Base-by-base conservation (phyloP, 2,797 vertebrate genomes). In the Carapus acus region DNA sequence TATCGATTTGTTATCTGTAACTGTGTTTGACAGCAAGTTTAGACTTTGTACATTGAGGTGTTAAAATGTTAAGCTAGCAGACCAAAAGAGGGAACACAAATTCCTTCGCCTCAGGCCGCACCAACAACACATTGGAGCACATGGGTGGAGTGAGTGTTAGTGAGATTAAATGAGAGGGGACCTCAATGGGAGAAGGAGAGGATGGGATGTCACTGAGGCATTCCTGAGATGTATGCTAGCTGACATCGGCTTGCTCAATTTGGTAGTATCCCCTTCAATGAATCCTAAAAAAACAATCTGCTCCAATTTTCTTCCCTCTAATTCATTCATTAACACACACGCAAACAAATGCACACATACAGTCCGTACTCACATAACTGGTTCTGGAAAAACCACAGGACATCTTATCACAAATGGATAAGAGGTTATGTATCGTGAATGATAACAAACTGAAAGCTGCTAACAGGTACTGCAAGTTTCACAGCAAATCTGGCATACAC, bases 221-320 rank as follows among this genome's bases (percentile, higher is more conserved):
- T 84, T 83, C 74, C 64, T 74, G 62, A 80, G 71, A 82, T 79
- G 50, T 56, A 31, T 75, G 65, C 41, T 29, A 31, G 41, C 21
- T 18, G 7, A 21, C 36, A 23, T 13, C 43, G 56, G 68, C 27
- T 36, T 47, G 67, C 45, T 72, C 24, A n/a, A 51, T 61, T 38
- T 24, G 42, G 41, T 59, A 46, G 20, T 48, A 11, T 41, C 21
- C 44, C 7, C 13, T 58, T 72, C 55, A 4, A 27, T 9, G 9
- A 27, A 27, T 5, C 24, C 24, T n/a, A n/a, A n/a, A n/a, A n/a
- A n/a, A n/a, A n/a, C n/a, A n/a, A n/a, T n/a, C n/a, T n/a, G n/a
- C n/a, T 9, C 24, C 24, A 27, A 27, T 9, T 5, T 9, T 27
- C 24, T 27, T 38, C 6, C 13, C 2, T 22, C 2, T 3, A 36